Conservation (phyloP, 2,797 vertebrate genomes). For the Chloroceryle inda region DNA sequence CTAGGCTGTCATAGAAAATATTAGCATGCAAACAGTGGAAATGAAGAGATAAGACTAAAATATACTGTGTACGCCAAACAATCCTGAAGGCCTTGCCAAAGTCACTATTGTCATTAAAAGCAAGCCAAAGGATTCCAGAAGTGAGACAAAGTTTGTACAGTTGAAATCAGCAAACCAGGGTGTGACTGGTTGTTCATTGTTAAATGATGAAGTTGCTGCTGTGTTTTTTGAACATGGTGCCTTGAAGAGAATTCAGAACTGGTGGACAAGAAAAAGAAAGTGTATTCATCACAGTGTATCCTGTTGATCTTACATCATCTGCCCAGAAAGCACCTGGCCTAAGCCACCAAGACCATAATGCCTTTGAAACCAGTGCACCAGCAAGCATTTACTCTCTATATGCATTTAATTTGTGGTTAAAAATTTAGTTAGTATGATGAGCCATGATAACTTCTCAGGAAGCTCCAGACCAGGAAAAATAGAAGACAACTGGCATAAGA, state of each 20-base stretch:
- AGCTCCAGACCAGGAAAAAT: neutral
- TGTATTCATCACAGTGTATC: neutral
- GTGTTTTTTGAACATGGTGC: neutral
- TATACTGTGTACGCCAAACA: neutral
- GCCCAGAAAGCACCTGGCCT: neutral
- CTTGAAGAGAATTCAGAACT: neutral
- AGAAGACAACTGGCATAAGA: neutral
- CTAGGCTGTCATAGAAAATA: neutral
- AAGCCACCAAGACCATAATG: neutral
- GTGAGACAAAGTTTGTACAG: neutral
- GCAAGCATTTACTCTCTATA: neutral
- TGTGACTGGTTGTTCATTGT: neutral
- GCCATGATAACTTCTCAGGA: neutral
- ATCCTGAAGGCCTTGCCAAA: neutral
- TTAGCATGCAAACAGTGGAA: neutral
- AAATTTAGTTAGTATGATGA: neutral
- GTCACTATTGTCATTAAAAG: neutral
- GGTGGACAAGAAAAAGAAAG: neutral
- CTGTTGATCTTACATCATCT: neutral
- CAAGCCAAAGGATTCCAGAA: neutral
- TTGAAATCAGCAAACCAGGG: neutral
- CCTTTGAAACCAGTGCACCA: neutral
- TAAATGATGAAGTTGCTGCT: neutral
- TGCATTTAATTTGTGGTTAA: neutral
- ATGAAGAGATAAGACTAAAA: neutral